phyloP scores from a whole-genome alignment of 2,888 invertebrate species.

The Ctena decussata region DNA sequence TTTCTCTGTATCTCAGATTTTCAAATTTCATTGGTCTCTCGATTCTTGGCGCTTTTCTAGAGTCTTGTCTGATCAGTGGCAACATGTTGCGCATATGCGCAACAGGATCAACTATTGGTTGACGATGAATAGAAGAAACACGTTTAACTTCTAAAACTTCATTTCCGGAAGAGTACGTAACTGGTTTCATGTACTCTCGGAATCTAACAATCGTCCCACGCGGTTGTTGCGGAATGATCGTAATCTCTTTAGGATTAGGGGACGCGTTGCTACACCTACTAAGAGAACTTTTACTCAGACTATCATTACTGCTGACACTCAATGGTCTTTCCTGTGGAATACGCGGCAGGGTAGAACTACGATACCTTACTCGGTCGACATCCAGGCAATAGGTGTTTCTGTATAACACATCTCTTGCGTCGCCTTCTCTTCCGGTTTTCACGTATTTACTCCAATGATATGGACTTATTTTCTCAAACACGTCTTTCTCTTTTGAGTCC shows the following conservation, averaged over 20 bases:
- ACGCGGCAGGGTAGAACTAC: constrained; percentile 62
- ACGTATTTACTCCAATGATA: constrained; percentile 65
- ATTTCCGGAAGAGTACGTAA: constrained; percentile 28
- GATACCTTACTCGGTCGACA: constrained; percentile 58
- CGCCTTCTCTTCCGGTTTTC: constrained; percentile 40
- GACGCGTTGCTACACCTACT: background rate
- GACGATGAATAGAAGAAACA: background rate
- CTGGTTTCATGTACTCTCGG: constrained; percentile 56
- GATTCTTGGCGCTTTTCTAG: constrained; percentile 25
- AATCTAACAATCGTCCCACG: constrained; percentile 57
- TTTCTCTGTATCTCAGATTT: constrained; percentile 40
- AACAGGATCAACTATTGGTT: background rate
- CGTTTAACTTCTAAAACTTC: constrained; percentile 46
- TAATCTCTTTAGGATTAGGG: constrained; percentile 35
- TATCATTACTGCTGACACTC: constrained; percentile 30
- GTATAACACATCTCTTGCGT: constrained; percentile 70
- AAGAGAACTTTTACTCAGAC: background rate
- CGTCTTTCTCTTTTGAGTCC: constrained; percentile 25
- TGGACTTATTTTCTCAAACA: constrained; percentile 40
- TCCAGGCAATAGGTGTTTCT: constrained; percentile 64
- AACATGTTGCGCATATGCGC: constrained; percentile 3
- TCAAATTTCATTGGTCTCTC: constrained; percentile 71
- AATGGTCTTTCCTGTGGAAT: constrained; percentile 54
- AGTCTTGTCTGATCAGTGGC: constrained; percentile 53
- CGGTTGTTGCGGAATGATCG: constrained; percentile 50